Evolutionary conservation across 2,888 invertebrate species (phyloP), one percentile per base, ranked within the genome.

Genomic region (Apodemia duryi): DNA sequence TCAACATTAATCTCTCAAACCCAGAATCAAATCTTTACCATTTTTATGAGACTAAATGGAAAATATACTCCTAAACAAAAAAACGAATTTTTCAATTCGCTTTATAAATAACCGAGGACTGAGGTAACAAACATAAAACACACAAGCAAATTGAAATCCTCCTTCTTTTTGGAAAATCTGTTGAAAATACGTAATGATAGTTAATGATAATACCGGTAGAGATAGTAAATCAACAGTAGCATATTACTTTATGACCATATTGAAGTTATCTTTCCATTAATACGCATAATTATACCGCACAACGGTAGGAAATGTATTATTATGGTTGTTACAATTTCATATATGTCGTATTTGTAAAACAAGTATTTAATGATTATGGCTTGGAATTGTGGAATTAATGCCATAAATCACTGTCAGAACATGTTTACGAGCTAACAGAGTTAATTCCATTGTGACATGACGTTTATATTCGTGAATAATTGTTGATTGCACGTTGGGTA

Each of bases 351-450:
- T 79, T 81, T 78, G 81, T 79, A 78, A 77, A 82, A 80, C 77
- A 80, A 78, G 83, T 82, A 81, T 83, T 86, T 83, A 83, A 86
- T 80, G 80, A 83, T 85, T 81, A 84, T 81, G 77, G 83, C 74
- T 72, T 72, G 77, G 80, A 79, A 81, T 83, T 79, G 79, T 74
- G 84, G 84, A 86, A 89, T 88, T 88, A 90, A 88, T 84, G 79
- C 79, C 75, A 88, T 89, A 86, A 89, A 90, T 90, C 88, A 89
- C 85, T 84, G 89, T 86, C 87, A 82, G 81, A 84, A 83, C 85
- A 87, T 90, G 88, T 91, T 89, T 90, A 90, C 88, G 88, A 88
- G 88, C 88, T 89, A 88, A 88, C 89, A 87, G 88, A 89, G 88
- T 91, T 89, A 89, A 88, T 89, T 85, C 87, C 87, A 80, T 75